phyloP scores from a whole-genome alignment of 2,113 vertebrate species.

The Collichthys lucidus region DNA sequence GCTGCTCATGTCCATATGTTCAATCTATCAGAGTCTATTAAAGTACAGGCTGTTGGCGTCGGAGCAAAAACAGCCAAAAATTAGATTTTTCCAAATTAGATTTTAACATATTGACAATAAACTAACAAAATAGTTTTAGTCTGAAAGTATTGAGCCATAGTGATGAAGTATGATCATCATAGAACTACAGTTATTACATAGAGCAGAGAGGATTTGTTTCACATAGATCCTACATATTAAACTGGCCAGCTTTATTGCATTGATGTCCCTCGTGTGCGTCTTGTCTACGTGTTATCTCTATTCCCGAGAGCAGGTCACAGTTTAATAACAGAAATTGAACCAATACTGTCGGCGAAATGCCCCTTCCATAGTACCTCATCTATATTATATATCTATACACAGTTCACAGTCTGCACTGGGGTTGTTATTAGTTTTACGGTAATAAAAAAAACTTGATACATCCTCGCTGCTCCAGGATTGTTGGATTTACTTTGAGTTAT shows the following conservation, averaged over 20 bases:
- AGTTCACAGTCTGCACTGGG: neutral
- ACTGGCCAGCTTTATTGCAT: conserved; percentile 50
- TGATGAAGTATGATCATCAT: neutral
- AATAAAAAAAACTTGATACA: neutral
- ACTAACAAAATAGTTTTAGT: neutral
- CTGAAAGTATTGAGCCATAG: neutral
- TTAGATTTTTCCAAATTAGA: neutral
- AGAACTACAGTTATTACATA: conserved; percentile 6
- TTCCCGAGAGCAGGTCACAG: conserved; percentile 36
- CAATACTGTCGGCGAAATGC: neutral
- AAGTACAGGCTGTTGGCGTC: neutral
- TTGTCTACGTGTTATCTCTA: conserved; percentile 5
- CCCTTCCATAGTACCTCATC: neutral
- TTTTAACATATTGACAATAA: neutral
- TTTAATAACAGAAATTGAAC: conserved; percentile 59
- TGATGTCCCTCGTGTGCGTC: conserved; percentile 35
- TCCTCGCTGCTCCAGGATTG: neutral
- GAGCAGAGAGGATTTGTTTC: conserved; percentile 1
- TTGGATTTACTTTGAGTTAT: neutral
- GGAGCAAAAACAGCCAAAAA: too few species aligned
- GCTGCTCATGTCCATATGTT: conserved; percentile 8
- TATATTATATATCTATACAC: conserved; percentile 8
- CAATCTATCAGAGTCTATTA: neutral
- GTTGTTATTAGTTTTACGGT: conserved; percentile 39
- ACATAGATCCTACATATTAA: conserved; percentile 63